A percentile compares a stretch with the other conserved stretches of the same genome.
Evolutionary conservation across 2,797 vertebrate species (phyloP).

Genomic region (Philypnodon macrostomus): DNA sequence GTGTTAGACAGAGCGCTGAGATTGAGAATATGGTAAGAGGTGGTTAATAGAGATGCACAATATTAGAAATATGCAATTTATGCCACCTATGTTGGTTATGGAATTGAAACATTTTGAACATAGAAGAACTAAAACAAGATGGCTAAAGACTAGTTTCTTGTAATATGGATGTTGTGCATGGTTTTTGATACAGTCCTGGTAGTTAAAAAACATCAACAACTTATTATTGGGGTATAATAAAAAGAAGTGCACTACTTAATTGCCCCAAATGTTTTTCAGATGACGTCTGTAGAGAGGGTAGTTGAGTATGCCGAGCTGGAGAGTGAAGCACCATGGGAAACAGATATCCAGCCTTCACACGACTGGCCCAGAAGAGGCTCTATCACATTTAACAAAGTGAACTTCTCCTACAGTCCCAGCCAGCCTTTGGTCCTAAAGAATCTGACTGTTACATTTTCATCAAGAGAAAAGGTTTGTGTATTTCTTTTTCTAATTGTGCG

Average conservation of each 20-base stretch:
- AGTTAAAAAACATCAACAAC: too few relatives aligned
- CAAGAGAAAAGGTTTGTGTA: slow-evolving; percentile 86
- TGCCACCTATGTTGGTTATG: too few relatives aligned
- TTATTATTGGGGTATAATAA: too few relatives aligned
- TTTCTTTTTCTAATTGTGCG: slow-evolving; percentile 43
- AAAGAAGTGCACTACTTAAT: too few relatives aligned
- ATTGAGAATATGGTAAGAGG: slow-evolving; percentile 91
- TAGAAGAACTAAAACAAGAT: too few relatives aligned
- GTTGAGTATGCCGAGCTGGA: slow-evolving; percentile 92
- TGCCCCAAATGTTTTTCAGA: slow-evolving; percentile 49
- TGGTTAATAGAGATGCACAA: not conserved
- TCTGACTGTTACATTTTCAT: slow-evolving; percentile 82
- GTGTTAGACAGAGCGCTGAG: slow-evolving; percentile 92
- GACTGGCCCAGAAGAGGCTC: slow-evolving; percentile 87
- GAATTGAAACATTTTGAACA: not conserved
- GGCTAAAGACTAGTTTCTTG: too few relatives aligned
- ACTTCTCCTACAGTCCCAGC: slow-evolving; percentile 85
- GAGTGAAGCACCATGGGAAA: slow-evolving; percentile 91
- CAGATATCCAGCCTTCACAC: slow-evolving; percentile 76
- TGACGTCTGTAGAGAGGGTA: slow-evolving; percentile 94
- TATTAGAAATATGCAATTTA: too few relatives aligned
- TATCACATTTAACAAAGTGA: slow-evolving; percentile 89
- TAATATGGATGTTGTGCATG: too few relatives aligned
- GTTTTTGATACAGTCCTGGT: too few relatives aligned
- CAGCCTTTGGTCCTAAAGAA: slow-evolving; percentile 88